Evolutionary conservation across 2,888 invertebrate species (phyloP).

Genomic region (Oscheius sp.): DNA sequence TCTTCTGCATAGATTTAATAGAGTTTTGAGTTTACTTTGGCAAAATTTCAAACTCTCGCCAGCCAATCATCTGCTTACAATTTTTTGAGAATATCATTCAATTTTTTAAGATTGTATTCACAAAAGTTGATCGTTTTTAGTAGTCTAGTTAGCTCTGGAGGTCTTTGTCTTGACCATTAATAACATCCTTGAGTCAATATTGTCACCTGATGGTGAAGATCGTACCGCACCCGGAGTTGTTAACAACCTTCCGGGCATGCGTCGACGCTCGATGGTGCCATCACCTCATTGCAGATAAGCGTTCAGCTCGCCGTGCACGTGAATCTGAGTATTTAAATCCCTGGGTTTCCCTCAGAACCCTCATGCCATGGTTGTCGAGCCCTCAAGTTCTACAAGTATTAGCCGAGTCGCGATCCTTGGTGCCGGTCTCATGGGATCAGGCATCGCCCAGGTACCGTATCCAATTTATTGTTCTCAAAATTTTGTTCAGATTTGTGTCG

Average conservation of each 20-base stretch:
- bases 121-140: no score
- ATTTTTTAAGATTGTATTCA: no score
- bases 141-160: no score
- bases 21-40: no score
- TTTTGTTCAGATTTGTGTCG: conserved; percentile 80
- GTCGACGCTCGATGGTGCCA: conserved; percentile 30
- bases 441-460: conserved; percentile 65
- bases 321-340: conserved; percentile 20
- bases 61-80: no score
- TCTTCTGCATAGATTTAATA: no score
- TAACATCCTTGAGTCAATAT: neutral
- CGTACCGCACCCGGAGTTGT: conserved; percentile 9
- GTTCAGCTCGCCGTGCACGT: conserved; percentile 18
- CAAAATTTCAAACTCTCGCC: no score
- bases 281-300: conserved; percentile 28
- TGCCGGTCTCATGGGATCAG: conserved; percentile 66
- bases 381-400: neutral
- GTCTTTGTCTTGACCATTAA: no score
- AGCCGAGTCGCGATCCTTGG: conserved; percentile 59
- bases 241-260: conserved; percentile 23
- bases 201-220: conserved; percentile 3
- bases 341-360: neutral
- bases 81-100: no score
- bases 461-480: neutral
- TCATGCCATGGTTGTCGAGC: conserved; percentile 10